Evolutionary conservation across 1,140 invertebrate species (phyloP).

Genomic region (Drosophila mojavensis): DNA sequence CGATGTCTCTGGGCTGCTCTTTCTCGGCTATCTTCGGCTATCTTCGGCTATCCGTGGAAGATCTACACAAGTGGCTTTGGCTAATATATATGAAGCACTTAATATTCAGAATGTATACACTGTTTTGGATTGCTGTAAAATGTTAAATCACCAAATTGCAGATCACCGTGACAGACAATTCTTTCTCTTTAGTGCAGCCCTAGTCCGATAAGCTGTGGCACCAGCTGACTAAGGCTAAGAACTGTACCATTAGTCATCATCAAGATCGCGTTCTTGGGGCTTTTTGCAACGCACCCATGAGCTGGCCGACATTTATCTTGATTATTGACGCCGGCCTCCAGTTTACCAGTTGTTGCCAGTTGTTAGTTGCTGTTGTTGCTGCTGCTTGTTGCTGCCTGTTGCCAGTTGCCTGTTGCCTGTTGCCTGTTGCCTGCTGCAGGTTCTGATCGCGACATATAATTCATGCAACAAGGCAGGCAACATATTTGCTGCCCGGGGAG

Average conservation of each 20-base stretch:
- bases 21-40: background rate
- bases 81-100: slow-evolving; percentile 33
- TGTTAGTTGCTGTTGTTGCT: slow-evolving; percentile 8
- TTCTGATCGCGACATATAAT: slow-evolving; percentile 74
- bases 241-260: slow-evolving; percentile 73
- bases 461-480: slow-evolving; percentile 58
- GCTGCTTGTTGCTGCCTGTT: background rate
- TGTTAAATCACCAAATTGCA: slow-evolving; percentile 20
- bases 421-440: slow-evolving; percentile 16
- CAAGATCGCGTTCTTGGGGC: slow-evolving; percentile 50
- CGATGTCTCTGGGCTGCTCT: slow-evolving; percentile 1
- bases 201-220: slow-evolving; percentile 53
- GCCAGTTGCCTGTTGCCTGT: slow-evolving; percentile 1
- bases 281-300: slow-evolving; percentile 70
- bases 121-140: slow-evolving; percentile 8
- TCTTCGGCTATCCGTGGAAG: slow-evolving; percentile 9
- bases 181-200: slow-evolving; percentile 24
- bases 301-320: slow-evolving; percentile 77
- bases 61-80: slow-evolving; percentile 16
- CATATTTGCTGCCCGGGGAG: slow-evolving; percentile 47
- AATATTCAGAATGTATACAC: slow-evolving; percentile 17
- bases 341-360: slow-evolving; percentile 11
- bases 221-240: slow-evolving; percentile 72
- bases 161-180: slow-evolving; percentile 55
- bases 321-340: slow-evolving; percentile 57